Evolutionary conservation across 1,140 invertebrate genomes (phyloP).

Genomic region (Cyclina sinensis): DNA sequence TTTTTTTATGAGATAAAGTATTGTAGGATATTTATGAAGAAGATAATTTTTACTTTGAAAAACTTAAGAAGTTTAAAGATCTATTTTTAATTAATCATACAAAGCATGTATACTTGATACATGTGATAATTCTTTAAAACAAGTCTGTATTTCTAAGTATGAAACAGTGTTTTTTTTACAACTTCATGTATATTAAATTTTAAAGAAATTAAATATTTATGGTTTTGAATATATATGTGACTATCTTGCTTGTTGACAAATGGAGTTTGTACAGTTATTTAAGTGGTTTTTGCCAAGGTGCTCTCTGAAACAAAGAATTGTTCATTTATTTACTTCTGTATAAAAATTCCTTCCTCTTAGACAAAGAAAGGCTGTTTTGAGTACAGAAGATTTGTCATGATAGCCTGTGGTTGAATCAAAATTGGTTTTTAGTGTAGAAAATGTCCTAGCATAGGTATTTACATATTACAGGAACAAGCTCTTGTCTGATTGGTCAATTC

Average conservation of each 20-base stretch:
- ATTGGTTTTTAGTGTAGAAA: slow-evolving; percentile 16
- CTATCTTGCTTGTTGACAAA: too few relatives aligned
- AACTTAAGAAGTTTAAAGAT: background rate
- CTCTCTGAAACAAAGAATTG: too few relatives aligned
- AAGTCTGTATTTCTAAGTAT: too few relatives aligned
- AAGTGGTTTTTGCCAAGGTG: too few relatives aligned
- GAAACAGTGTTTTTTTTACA: too few relatives aligned
- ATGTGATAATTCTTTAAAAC: background rate
- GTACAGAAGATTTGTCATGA: background rate
- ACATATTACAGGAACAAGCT: slow-evolving; percentile 3
- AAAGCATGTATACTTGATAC: background rate
- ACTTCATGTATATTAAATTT: too few relatives aligned
- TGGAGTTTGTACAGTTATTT: too few relatives aligned
- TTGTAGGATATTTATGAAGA: background rate
- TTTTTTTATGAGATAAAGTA: background rate
- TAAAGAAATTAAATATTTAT: too few relatives aligned
- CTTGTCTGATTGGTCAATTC: slow-evolving; percentile 33
- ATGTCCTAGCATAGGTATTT: slow-evolving; percentile 37
- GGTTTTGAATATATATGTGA: too few relatives aligned
- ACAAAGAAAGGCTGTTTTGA: background rate
- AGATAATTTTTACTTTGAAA: background rate
- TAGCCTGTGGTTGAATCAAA: background rate
- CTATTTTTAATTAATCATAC: background rate
- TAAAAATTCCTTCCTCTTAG: background rate
- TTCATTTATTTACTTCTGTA: background rate